phyloP scores from a whole-genome alignment of 1,140 invertebrate species.

The Daktulosphaira vitifoliae region DNA sequence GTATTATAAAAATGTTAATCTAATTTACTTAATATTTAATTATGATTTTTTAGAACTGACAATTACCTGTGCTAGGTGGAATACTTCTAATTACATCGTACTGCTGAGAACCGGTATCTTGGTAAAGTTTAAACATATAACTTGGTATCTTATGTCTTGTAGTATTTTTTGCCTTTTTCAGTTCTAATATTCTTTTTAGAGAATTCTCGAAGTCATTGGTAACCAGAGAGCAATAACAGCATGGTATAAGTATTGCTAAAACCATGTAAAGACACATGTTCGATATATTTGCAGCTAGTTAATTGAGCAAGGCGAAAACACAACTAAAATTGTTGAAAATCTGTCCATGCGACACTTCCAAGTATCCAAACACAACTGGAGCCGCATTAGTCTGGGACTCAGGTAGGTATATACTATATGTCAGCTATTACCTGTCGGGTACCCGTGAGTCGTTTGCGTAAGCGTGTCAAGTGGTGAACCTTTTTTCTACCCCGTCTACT shows the following conservation, averaged over 20 bases:
- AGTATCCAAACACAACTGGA: conserved; percentile 13
- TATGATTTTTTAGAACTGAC: no score
- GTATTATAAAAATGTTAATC: no score
- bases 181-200: background rate
- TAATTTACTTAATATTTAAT: no score
- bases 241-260: background rate
- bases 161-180: background rate
- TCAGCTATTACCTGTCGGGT: background rate
- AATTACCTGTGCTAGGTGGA: background rate
- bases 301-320: no score
- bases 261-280: background rate
- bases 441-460: conserved; percentile 25
- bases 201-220: background rate
- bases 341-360: conserved; percentile 2
- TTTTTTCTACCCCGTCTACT: background rate
- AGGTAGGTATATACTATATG: background rate
- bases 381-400: background rate
- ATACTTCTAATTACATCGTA: conserved; percentile 18
- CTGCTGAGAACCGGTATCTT: background rate
- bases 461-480: conserved; percentile 24
- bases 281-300: background rate
- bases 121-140: conserved; percentile 13
- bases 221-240: background rate
- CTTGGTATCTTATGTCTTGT: background rate
- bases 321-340: no score